Evolutionary conservation across 1,140 invertebrate species (phyloP).

Genomic region (Portunus trituberculatus): DNA sequence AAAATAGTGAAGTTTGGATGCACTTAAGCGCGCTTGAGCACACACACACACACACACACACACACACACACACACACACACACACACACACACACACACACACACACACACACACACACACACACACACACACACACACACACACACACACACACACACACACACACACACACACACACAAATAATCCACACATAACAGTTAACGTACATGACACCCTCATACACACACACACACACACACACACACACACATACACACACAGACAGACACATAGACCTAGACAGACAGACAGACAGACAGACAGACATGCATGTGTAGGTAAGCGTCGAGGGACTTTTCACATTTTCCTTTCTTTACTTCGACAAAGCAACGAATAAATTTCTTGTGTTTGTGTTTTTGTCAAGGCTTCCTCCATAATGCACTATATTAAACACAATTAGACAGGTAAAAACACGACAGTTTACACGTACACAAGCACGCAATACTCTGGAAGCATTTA

Average conservation of each 20-base stretch:
- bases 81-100: constrained; percentile 8
- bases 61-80: constrained; percentile 41
- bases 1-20: too few relatives aligned
- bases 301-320: not conserved
- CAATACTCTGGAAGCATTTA: too few relatives aligned
- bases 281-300: not conserved
- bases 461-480: too few relatives aligned
- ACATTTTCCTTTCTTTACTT: not conserved
- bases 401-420: not conserved
- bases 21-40: not conserved
- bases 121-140: constrained; percentile 44
- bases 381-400: not conserved
- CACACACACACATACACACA: not conserved
- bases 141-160: not conserved
- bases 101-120: constrained; percentile 18
- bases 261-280: not conserved
- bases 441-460: too few relatives aligned
- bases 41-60: constrained; percentile 30
- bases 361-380: not conserved
- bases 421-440: not conserved
- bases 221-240: not conserved
- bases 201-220: not conserved
- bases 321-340: not conserved
- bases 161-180: not conserved
- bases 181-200: not conserved